A percentile compares a stretch with the other conserved stretches of the same genome.
Evolutionary conservation across 1,140 invertebrate species (phyloP).

Genomic region (Stratiolaelaps scimitus): DNA sequence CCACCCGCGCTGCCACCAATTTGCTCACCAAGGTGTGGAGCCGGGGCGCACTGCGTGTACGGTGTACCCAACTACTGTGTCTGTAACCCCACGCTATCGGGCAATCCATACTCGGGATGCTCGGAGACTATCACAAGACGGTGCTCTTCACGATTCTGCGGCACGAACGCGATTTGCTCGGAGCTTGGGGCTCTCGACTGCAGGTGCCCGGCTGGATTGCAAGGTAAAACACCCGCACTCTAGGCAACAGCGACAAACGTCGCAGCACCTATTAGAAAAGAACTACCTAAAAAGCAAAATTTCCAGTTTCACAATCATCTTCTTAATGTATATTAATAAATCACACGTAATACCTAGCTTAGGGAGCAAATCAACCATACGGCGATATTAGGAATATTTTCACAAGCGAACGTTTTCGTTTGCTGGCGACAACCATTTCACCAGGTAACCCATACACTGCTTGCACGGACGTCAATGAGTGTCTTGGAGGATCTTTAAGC

Average conservation of each 20-base stretch:
- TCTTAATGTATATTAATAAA: no score
- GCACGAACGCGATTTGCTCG: conserved; percentile 60
- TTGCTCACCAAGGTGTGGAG: conserved; percentile 63
- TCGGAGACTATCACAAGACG: conserved; percentile 50
- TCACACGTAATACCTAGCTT: no score
- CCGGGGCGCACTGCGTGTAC: conserved; percentile 75
- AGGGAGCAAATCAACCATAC: no score
- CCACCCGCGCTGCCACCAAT: conserved; percentile 65
- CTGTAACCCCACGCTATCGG: conserved; percentile 64
- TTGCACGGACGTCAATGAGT: conserved; percentile 61
- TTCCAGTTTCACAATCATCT: no score
- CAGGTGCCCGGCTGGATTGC: conserved; percentile 61
- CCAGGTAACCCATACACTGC: conserved; percentile 18
- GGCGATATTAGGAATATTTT: no score
- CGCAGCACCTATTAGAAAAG: no score
- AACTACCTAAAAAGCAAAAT: no score
- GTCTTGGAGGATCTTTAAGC: conserved; percentile 47
- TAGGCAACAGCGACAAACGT: no score
- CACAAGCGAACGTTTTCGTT: no score
- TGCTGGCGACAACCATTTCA: no score
- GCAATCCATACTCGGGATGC: conserved; percentile 59
- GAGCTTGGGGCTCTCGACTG: conserved; percentile 58
- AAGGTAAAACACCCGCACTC: no score
- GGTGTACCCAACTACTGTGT: conserved; percentile 58
- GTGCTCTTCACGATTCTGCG: conserved; percentile 60